Conservation (phyloP, 2,797 vertebrate species). For the Chelonia mydas region DNA sequence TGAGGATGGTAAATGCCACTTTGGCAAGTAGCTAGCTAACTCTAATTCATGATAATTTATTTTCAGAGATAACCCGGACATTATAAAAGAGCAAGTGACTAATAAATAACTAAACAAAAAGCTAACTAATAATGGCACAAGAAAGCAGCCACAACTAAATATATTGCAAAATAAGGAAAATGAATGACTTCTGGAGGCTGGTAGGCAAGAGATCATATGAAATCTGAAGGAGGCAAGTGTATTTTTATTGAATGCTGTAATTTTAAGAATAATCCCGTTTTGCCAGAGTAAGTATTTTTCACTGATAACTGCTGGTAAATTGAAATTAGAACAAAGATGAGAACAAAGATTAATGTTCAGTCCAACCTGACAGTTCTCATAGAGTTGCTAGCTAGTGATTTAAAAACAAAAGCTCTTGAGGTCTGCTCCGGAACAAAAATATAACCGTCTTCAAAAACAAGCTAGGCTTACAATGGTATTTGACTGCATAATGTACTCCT, state of each 20-base stretch:
- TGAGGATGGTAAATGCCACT: conserved; percentile 81
- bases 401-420: conserved; percentile 62
- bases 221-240: conserved; percentile 17
- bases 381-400: conserved; percentile 44
- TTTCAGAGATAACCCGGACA: conserved; percentile 75
- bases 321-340: conserved; percentile 13
- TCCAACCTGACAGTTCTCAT: not conserved
- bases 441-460: conserved; percentile 62
- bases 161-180: conserved; percentile 52
- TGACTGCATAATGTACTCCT: conserved; percentile 79
- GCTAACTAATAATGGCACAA: conserved; percentile 52
- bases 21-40: conserved; percentile 78
- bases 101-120: conserved; percentile 76
- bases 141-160: conserved; percentile 56
- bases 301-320: conserved; percentile 39
- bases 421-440: conserved; percentile 52
- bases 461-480: conserved; percentile 80
- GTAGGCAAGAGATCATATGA: not conserved
- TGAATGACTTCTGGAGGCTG: conserved; percentile 45
- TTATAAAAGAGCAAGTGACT: conserved; percentile 75
- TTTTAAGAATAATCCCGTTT: conserved; percentile 27
- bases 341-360: not conserved
- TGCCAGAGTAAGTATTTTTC: not conserved
- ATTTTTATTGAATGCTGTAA: not conserved
- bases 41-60: conserved; percentile 81